Base-by-base conservation (phyloP, 2,797 vertebrate species). In the Ciconia nigra region DNA sequence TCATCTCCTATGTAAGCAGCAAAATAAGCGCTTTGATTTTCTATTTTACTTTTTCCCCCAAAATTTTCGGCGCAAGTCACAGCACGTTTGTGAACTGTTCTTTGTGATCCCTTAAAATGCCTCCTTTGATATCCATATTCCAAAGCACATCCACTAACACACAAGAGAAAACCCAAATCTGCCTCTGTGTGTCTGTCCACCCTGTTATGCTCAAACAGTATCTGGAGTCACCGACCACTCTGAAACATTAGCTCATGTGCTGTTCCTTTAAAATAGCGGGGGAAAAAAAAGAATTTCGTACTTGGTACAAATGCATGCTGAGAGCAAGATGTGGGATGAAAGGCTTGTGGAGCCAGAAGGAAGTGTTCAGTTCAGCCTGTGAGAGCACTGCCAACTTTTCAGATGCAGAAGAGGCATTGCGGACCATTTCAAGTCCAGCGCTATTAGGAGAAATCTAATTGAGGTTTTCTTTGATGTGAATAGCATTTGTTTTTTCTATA, bases 321-420 rank as follows among this genome's bases (percentile, higher is more conserved):
- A 88, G 88, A 90, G 80, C 73, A 87, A 92, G 83, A 47, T 51
- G 65, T 90, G 90, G 90, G 65, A 78, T 93, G 83, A 95, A 95
- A 94, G 87, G 71, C 61, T 92, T 35, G 44, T 77, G 85, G 67
- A 91, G 57, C 76, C 83, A 61, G 93, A 57, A 95, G 72, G 90
- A 61, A 95, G 52, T 2, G 22, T 71, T 78, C 3, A 3, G 61
- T 52, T 47, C 65, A 81, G 83, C 46, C 41, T 71, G 37, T 3
- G 81, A 94, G 77, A 85, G 61, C 85, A 7, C 42, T 52, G 46
- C 88, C 54, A 83, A 77, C 2, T 8, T 90, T 51, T 61, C 37
- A 79, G 88, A 63, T 39, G 73, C 61, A 79, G 65, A 46, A 47
- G 35, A 72, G 46, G 25, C 66, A 37, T 4, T 70, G 58, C 20